Evolutionary conservation across 37 sponge, comb jelly and placozoan species (phyloP), one percentile per base, ranked within the genome.

Genomic region (Lycopodina hypogea): DNA sequence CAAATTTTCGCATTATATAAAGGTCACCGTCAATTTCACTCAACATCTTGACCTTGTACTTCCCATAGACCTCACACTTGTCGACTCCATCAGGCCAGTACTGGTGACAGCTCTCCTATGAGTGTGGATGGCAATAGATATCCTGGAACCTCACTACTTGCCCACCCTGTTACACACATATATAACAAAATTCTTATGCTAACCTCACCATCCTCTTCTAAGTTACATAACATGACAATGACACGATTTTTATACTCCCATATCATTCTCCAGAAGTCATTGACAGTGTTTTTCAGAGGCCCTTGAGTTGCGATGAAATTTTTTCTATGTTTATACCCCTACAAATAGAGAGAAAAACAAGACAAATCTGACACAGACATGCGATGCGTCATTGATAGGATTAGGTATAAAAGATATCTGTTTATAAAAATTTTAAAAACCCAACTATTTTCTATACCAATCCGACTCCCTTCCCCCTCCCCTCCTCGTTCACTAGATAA

Each of bases 261-360:
- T 21, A 87, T 56, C 88, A 87, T 87, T 61, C 71, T 58, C 88
- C 88, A 87, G 65, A 87, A 87, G 71, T 87, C 88, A 58, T 68
- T 81, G 32, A 81, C 88, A 45, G 88, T 87, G 23, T 37, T 40
- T 59, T 79, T 33, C 48, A 76, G 36, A 17, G 82, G 88, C 39
- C 71, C 70, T 56, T 87, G 88, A 29, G 88, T 81, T 19, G 77
- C 88, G 29, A 87, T 74, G 83, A 70, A 87, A 21, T 77, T 77
- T 23, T 70, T 76, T 53, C 77, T 65, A 4, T 76, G 88, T 50
- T 87, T 87, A 82, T 87, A 87, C 22, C 88, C 88, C 88, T 87
- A 63, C 48, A 68, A 39, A 67, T 7, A 34, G 1, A 34, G 3
- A 35, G 3, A 67, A 59, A 17, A 59, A 17, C 28, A 26, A 28